A percentile compares a stretch with the other conserved stretches of the same genome.
These are phyloP conservation scores for Netelia melanura DNA, from an alignment of 2,888 invertebrate genomes.

Conservation along the genomic window DNA sequence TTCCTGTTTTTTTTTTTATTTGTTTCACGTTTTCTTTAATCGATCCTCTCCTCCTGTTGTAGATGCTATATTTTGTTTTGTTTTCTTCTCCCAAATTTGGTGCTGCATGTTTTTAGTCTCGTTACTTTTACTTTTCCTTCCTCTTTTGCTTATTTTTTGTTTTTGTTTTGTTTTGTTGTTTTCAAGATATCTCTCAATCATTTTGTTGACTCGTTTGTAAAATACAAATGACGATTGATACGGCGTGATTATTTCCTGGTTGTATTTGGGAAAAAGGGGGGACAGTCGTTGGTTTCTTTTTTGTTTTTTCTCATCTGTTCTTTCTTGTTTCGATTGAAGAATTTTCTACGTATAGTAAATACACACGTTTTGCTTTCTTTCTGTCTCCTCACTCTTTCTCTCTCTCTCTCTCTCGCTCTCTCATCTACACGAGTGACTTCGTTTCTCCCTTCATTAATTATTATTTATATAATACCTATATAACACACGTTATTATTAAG, in stretches of 20 bases:
- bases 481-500: slow-evolving; percentile 79
- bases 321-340: slow-evolving; percentile 61
- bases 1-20: slow-evolving; percentile 53
- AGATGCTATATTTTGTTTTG: slow-evolving; percentile 31
- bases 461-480: slow-evolving; percentile 78
- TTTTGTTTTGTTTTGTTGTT: slow-evolving; percentile 1
- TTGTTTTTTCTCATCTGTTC: slow-evolving; percentile 46
- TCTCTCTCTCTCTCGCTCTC: slow-evolving; percentile 63
- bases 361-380: slow-evolving; percentile 62
- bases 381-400: slow-evolving; percentile 43
- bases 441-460: slow-evolving; percentile 71
- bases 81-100: slow-evolving; percentile 34
- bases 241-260: slow-evolving; percentile 74
- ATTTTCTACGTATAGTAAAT: slow-evolving; percentile 73
- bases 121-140: slow-evolving; percentile 10
- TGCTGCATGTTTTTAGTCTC: slow-evolving; percentile 48
- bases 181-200: slow-evolving; percentile 74
- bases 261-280: slow-evolving; percentile 69
- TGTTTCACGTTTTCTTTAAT: slow-evolving; percentile 61
- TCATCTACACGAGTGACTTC: slow-evolving; percentile 69
- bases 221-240: slow-evolving; percentile 76
- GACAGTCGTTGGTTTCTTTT: slow-evolving; percentile 75
- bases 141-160: slow-evolving; percentile 18
- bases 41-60: slow-evolving; percentile 35
- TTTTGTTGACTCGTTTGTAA: slow-evolving; percentile 73